These are phyloP conservation scores for Trematomus loennbergii DNA, from an alignment of 2,113 vertebrate genomes.

Conservation along the genomic window DNA sequence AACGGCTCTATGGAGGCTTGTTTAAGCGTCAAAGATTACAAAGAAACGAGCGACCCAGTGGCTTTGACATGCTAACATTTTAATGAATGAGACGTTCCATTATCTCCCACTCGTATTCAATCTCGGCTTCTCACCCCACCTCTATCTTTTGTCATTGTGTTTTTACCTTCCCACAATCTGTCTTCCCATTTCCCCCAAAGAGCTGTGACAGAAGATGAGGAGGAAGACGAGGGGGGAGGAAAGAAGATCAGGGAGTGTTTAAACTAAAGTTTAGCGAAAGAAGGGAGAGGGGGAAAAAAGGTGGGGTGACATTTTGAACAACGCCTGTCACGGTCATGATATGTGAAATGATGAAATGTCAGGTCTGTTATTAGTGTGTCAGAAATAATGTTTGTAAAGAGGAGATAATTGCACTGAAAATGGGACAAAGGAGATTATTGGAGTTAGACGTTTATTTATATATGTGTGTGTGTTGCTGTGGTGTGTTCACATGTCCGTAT, in stretches of 20 bases:
- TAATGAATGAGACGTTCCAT: constrained; percentile 58
- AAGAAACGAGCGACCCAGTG: constrained; percentile 26
- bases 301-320: constrained; percentile 66
- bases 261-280: constrained; percentile 40
- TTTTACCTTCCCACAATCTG: constrained; percentile 48
- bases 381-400: constrained; percentile 37
- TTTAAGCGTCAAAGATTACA: constrained; percentile 31
- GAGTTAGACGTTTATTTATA: constrained; percentile 1
- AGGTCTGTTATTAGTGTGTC: constrained; percentile 61
- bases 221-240: background rate
- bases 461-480: constrained; percentile 13
- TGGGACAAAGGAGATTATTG: constrained; percentile 22
- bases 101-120: constrained; percentile 56
- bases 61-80: constrained; percentile 63
- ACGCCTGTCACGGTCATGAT: constrained; percentile 64
- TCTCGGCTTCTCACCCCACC: constrained; percentile 6
- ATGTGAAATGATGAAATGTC: constrained; percentile 54
- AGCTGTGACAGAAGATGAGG: constrained; percentile 29
- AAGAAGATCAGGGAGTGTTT: background rate
- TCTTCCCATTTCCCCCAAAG: constrained; percentile 51
- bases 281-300: constrained; percentile 76
- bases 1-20: constrained; percentile 16
- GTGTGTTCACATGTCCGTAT: constrained; percentile 13
- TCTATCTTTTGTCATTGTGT: constrained; percentile 49
- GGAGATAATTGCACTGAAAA: constrained; percentile 55